Conservation (phyloP, 2,888 invertebrate species). For the Drosophila subsilvestris region DNA sequence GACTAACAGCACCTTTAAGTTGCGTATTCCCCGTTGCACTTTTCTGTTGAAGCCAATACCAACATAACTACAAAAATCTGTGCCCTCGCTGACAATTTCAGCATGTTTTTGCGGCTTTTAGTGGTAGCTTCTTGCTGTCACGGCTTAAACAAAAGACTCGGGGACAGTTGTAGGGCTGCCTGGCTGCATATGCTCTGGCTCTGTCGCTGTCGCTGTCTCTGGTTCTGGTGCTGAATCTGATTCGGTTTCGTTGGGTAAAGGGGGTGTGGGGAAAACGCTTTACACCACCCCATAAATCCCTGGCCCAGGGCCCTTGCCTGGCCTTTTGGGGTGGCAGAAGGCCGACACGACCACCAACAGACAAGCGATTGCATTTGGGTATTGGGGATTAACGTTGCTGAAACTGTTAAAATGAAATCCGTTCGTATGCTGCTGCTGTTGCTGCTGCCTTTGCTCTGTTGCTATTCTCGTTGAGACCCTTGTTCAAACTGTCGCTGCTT, state of each 20-base stretch:
- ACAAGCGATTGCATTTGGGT: conserved; percentile 78
- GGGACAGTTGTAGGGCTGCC: conserved; percentile 44
- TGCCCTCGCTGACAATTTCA: not conserved
- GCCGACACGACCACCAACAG: conserved; percentile 45
- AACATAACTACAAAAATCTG: not conserved
- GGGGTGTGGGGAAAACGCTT: conserved; percentile 45
- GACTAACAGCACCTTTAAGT: not conserved
- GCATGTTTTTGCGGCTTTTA: conserved; percentile 25
- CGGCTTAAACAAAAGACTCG: conserved; percentile 42
- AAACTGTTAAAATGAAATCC: conserved; percentile 80
- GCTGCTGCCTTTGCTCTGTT: conserved; percentile 28
- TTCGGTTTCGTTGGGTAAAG: conserved; percentile 14
- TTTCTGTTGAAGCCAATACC: not conserved
- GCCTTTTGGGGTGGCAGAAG: conserved; percentile 51
- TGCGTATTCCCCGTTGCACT: not conserved
- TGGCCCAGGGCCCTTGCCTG: conserved; percentile 38
- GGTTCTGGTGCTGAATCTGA: conserved; percentile 5
- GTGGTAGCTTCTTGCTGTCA: conserved; percentile 22
- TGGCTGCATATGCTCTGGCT: not conserved
- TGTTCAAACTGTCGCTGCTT: conserved; percentile 73
- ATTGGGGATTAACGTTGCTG: conserved; percentile 79
- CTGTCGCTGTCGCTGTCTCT: conserved; percentile 14
- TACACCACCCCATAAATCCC: conserved; percentile 64
- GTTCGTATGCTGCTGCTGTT: conserved; percentile 63
- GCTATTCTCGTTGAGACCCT: conserved; percentile 64